These are phyloP conservation scores for Zaprionus taronus DNA, from an alignment of 1,140 invertebrate genomes.

Conservation along the genomic window DNA sequence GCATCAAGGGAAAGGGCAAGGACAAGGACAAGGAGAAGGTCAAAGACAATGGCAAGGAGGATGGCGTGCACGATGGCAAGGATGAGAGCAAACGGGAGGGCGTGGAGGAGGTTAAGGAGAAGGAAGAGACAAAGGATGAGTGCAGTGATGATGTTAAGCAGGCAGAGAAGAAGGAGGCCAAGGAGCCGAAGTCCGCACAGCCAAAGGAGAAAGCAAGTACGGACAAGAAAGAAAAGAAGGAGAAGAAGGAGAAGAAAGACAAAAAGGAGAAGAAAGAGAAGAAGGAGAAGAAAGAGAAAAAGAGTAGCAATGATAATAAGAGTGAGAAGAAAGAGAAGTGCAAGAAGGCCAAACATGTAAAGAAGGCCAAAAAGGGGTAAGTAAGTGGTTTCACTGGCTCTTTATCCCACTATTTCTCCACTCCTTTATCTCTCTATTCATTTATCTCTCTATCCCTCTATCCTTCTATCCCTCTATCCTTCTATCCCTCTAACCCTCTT, in stretches of 20 bases:
- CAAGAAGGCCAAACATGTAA: background rate
- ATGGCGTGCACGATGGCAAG: background rate
- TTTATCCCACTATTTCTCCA: too few relatives aligned
- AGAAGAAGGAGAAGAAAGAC: background rate
- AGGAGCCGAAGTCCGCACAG: background rate
- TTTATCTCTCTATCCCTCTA: background rate
- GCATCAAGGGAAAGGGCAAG: background rate
- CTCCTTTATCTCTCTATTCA: too few relatives aligned
- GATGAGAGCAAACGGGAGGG: background rate
- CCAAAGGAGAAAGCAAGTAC: background rate
- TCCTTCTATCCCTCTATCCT: too few relatives aligned
- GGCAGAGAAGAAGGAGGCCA: background rate
- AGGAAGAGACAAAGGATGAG: background rate
- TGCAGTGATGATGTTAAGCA: background rate
- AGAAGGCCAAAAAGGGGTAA: background rate
- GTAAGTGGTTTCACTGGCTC: too few relatives aligned
- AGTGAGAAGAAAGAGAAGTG: background rate
- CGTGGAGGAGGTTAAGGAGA: background rate
- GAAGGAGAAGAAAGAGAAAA: background rate
- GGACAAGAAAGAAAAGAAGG: background rate
- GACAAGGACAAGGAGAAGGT: background rate
- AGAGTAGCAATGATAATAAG: background rate
- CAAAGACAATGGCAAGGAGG: background rate
- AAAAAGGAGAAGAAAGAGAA: background rate
- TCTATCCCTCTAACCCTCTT: too few relatives aligned